A percentile compares a stretch with the other conserved stretches of the same genome.
Conservation (phyloP, 2,888 invertebrate genomes). For the Drosophila recens region DNA sequence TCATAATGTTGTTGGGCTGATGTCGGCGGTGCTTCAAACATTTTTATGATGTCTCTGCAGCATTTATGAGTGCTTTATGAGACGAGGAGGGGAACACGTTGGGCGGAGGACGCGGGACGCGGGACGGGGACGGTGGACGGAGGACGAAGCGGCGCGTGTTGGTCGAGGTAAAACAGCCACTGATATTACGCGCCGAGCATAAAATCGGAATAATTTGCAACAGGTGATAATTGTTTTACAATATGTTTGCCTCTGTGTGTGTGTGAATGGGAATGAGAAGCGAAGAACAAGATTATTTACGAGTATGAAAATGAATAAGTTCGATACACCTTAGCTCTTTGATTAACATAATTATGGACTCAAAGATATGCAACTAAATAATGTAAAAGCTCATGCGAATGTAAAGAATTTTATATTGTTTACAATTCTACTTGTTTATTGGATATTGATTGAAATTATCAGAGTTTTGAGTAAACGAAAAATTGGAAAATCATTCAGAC, state of each 20-base stretch:
- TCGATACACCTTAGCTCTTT: neutral
- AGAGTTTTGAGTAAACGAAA: neutral
- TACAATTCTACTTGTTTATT: neutral
- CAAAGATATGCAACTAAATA: neutral
- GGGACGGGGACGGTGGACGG: too few species aligned
- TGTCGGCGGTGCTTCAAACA: conserved; percentile 75
- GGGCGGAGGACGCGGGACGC: conserved; percentile 7
- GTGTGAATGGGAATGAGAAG: conserved; percentile 9
- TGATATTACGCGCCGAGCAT: conserved; percentile 74
- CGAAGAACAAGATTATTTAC: conserved; percentile 51
- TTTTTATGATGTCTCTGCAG: conserved; percentile 81
- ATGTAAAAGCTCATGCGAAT: neutral
- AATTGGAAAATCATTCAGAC: conserved; percentile 3
- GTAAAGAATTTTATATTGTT: neutral
- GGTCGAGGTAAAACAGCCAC: conserved; percentile 64
- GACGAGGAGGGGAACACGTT: conserved; percentile 2
- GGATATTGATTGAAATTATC: neutral
- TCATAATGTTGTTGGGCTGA: conserved; percentile 49
- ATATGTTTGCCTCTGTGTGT: conserved; percentile 51
- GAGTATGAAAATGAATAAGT: conserved; percentile 14
- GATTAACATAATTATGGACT: neutral
- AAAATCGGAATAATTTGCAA: conserved; percentile 79
- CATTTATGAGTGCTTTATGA: conserved; percentile 70
- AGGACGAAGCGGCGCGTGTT: conserved; percentile 26
- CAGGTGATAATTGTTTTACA: conserved; percentile 82